Evolutionary conservation across 2,888 invertebrate species (phyloP), one percentile per base, ranked within the genome.

Genomic region (Chymomyza amoena): DNA sequence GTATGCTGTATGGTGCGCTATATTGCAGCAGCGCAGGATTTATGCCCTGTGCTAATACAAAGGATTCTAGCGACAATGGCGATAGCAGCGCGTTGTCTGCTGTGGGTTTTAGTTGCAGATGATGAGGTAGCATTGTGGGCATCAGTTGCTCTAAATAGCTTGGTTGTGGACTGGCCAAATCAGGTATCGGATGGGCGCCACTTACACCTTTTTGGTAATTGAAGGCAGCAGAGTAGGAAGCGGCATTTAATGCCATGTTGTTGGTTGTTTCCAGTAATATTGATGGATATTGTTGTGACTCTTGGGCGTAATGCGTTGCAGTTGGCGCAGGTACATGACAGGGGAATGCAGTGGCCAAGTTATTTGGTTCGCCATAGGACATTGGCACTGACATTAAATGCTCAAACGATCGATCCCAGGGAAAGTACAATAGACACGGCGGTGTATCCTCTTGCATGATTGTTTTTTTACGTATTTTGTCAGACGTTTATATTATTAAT

Each of bases 1-100:
- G 60, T 60, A 52, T 32, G 20, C 54, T 7, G 10, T 54, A 54
- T 59, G 59, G 60, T 60, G 59, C 51, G 20, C 54, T 54, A 54
- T 54, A 54, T 54, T 16, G 60, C 32, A 66, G 60, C 59, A 60
- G 66, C n/a, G 13, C 54, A 13, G 15, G 45, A 57, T 39, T 50
- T n/a, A 39, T 36, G 28, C 28, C 25, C 52, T 62, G 45, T 9
- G 50, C 50, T 20, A 57, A 25, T 25, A 57, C 20, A 57, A 57
- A 57, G 57, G 87, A 82, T 57, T 87, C 76, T 25, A 88, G 72
- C 56, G 86, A 81, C 65, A 88, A 71, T 15, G 88, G 88, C 65
- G 88, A 83, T 61, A 87, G 87, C 77, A 88, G 76, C 18, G 87
- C 81, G 28, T 83, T 81, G 18, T 83, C 85, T 25, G 57, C 57